Percentiles rank a stretch among this genome's conserved stretches.
Conservation (phyloP, 1,140 invertebrate species). For the Brachystomella parvula region DNA sequence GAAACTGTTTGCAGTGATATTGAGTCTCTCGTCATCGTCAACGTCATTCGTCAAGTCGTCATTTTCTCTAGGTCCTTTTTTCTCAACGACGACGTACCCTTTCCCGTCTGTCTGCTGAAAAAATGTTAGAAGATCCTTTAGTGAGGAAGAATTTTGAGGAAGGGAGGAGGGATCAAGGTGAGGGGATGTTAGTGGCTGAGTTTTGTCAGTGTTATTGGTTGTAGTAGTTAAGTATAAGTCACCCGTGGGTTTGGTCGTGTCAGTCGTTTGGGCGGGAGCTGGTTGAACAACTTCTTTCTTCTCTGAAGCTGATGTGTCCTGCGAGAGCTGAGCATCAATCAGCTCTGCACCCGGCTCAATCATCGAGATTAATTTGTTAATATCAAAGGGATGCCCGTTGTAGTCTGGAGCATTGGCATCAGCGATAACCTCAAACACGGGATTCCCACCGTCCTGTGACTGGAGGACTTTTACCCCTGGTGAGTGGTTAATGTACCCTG, state of each 20-base stretch:
- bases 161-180: neutral
- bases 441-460: constrained; percentile 24
- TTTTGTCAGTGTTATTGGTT: neutral
- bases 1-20: constrained; percentile 27
- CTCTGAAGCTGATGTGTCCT: constrained; percentile 11
- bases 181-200: constrained; percentile 4
- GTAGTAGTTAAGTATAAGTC: neutral
- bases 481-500: constrained; percentile 20
- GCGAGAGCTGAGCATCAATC: constrained; percentile 20
- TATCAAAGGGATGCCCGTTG: constrained; percentile 35
- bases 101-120: constrained; percentile 30
- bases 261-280: constrained; percentile 18
- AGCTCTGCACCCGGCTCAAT: constrained; percentile 36
- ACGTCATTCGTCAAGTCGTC: constrained; percentile 13
- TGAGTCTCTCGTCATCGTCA: constrained; percentile 19
- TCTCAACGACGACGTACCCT: constrained; percentile 30
- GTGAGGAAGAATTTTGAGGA: neutral
- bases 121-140: constrained; percentile 32
- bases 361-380: constrained; percentile 37
- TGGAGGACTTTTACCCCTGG: constrained; percentile 15
- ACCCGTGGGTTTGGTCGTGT: constrained; percentile 3
- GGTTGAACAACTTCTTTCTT: constrained; percentile 12
- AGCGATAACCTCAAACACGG: constrained; percentile 32
- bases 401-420: constrained; percentile 32
- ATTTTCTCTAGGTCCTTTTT: constrained; percentile 21